Percentiles rank a stretch among this genome's conserved stretches.
Evolutionary conservation across 1,140 invertebrate genomes (phyloP).

Genomic region (Ptiloglossa arizonensis): DNA sequence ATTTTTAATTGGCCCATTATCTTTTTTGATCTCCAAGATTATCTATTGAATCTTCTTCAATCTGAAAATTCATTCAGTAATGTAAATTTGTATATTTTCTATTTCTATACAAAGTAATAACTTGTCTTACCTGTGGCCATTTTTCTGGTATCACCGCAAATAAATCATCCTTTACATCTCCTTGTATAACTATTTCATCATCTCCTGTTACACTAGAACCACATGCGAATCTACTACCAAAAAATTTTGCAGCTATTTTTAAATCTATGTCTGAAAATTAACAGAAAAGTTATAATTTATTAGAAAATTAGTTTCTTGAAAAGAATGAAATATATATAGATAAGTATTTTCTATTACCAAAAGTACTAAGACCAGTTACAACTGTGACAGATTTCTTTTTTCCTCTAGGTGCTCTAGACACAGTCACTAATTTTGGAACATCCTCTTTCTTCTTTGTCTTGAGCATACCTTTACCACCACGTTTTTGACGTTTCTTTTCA

Average conservation of each 20-base stretch:
- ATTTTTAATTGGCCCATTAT: slow-evolving; percentile 69
- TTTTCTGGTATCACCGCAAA: slow-evolving; percentile 99
- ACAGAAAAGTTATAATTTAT: neutral
- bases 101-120: neutral
- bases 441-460: slow-evolving; percentile 90
- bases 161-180: slow-evolving; percentile 98
- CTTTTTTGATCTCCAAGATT: slow-evolving; percentile 81
- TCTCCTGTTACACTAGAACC: slow-evolving; percentile 99
- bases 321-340: neutral
- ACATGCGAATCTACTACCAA: slow-evolving; percentile 98
- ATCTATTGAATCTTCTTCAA: slow-evolving; percentile 81
- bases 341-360: slow-evolving; percentile 88
- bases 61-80: slow-evolving; percentile 68
- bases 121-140: slow-evolving; percentile 90
- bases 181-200: slow-evolving; percentile 99
- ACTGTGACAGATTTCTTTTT: slow-evolving; percentile 99
- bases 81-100: neutral
- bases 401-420: slow-evolving; percentile 95
- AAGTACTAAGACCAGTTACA: slow-evolving; percentile 92
- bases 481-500: slow-evolving; percentile 94
- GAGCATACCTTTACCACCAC: slow-evolving; percentile 90
- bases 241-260: slow-evolving; percentile 98
- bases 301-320: neutral
- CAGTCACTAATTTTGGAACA: slow-evolving; percentile 89
- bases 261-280: slow-evolving; percentile 93